phyloP scores from a whole-genome alignment of 2,113 vertebrate species.

The Phycodurus eques region DNA sequence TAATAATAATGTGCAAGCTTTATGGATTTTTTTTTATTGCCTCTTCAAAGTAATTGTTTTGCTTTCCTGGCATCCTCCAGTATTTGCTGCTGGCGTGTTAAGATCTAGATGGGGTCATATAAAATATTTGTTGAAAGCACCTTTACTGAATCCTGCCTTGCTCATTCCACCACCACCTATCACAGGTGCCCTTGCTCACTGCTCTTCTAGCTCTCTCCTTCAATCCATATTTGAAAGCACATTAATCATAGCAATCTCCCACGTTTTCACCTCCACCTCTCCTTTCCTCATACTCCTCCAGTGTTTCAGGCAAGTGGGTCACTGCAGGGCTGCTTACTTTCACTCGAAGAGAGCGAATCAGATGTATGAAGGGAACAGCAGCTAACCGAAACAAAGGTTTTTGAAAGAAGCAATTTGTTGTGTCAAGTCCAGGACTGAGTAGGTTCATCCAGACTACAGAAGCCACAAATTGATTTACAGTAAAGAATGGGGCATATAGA shows the following conservation, averaged over 20 bases:
- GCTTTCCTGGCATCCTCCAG: not conserved
- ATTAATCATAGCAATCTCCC: conserved; percentile 58
- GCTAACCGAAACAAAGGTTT: conserved; percentile 4
- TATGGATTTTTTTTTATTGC: too few species aligned
- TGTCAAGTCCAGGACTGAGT: not conserved
- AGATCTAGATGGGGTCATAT: conserved; percentile 10
- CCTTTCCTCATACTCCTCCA: conserved; percentile 40
- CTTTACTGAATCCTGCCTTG: conserved; percentile 3
- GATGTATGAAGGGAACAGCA: not conserved
- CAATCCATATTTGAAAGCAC: conserved; percentile 42
- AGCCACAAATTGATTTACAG: not conserved
- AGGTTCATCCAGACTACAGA: not conserved
- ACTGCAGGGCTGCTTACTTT: conserved; percentile 34
- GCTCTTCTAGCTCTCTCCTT: conserved; percentile 13
- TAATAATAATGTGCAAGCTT: not conserved
- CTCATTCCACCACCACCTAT: conserved; percentile 15
- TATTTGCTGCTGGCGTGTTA: conserved; percentile 10
- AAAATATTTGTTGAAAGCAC: conserved; percentile 6
- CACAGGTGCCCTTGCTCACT: conserved; percentile 10
- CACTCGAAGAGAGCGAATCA: not conserved
- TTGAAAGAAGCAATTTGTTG: not conserved
- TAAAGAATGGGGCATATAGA: not conserved
- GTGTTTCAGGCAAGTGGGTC: conserved; percentile 55
- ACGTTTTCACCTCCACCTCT: conserved; percentile 48
- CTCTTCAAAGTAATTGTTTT: not conserved